phyloP scores from a whole-genome alignment of 2,888 invertebrate genomes.

The Corythucha ciliata region DNA sequence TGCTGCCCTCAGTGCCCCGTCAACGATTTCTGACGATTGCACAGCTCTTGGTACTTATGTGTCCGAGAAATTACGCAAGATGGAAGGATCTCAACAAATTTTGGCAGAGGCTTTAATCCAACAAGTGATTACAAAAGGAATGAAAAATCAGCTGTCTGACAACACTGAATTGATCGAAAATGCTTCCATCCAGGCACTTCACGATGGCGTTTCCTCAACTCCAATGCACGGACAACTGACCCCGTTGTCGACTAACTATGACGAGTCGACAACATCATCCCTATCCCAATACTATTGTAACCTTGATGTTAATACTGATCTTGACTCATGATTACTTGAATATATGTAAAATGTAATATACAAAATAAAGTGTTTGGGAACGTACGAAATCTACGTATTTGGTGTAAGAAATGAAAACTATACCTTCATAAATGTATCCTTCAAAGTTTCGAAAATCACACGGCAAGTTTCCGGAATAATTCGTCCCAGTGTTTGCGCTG shows the following conservation, averaged over 20 bases:
- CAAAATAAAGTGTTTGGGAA: too few species aligned
- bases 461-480: too few species aligned
- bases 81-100: conserved; percentile 12
- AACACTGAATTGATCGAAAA: conserved; percentile 8
- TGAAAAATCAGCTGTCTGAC: conserved; percentile 10
- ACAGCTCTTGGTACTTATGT: conserved; percentile 9
- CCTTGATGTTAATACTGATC: too few species aligned
- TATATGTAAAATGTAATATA: too few species aligned
- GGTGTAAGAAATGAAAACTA: too few species aligned
- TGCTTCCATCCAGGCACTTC: background rate
- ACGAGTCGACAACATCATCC: background rate
- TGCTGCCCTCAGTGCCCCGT: conserved; percentile 7
- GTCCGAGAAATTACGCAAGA: conserved; percentile 11
- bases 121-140: conserved; percentile 8
- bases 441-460: too few species aligned
- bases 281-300: background rate
- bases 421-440: too few species aligned
- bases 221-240: too few species aligned
- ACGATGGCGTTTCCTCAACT: too few species aligned
- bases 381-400: too few species aligned
- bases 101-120: conserved; percentile 6
- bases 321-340: too few species aligned
- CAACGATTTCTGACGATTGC: conserved; percentile 7
- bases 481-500: too few species aligned
- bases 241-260: background rate